These are phyloP conservation scores for Listronotus oregonensis DNA, from an alignment of 1,140 invertebrate genomes.

Conservation along the genomic window DNA sequence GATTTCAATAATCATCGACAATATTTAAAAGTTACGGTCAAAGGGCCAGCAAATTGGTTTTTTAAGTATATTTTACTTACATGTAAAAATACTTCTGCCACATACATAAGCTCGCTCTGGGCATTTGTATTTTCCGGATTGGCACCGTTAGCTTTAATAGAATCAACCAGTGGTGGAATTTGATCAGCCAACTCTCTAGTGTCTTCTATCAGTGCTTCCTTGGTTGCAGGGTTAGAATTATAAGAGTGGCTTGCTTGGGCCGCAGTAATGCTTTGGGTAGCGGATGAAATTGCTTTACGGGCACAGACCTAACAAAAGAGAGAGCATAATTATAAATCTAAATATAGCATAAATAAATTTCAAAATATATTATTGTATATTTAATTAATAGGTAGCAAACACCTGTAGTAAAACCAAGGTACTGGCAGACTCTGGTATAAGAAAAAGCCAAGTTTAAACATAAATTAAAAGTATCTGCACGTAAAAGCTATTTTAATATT, in stretches of 20 bases:
- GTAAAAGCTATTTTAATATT: no score
- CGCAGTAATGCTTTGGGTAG: conserved; percentile 88
- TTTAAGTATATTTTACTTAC: no score
- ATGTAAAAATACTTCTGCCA: conserved; percentile 84
- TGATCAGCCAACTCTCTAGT: conserved; percentile 78
- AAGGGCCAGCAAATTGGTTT: no score
- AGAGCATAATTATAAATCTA: conserved; percentile 41
- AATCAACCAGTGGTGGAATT: conserved; percentile 81
- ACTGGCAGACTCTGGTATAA: no score
- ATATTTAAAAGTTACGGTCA: no score
- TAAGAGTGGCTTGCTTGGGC: conserved; percentile 72
- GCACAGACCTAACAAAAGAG: conserved; percentile 65
- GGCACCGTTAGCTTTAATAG: conserved; percentile 74
- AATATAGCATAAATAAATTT: conserved; percentile 5
- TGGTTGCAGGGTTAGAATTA: conserved; percentile 70
- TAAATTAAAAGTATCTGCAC: no score
- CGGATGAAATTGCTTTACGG: conserved; percentile 84
- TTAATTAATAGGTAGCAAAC: no score
- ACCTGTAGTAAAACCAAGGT: no score
- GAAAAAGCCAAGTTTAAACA: no score
- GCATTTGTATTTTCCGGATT: conserved; percentile 75
- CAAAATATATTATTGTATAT: no score
- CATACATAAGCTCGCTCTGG: conserved; percentile 83
- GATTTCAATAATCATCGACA: no score
- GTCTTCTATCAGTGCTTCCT: conserved; percentile 75